phyloP scores from a whole-genome alignment of 2,113 vertebrate genomes.

The Oncorhynchus tshawytscha region DNA sequence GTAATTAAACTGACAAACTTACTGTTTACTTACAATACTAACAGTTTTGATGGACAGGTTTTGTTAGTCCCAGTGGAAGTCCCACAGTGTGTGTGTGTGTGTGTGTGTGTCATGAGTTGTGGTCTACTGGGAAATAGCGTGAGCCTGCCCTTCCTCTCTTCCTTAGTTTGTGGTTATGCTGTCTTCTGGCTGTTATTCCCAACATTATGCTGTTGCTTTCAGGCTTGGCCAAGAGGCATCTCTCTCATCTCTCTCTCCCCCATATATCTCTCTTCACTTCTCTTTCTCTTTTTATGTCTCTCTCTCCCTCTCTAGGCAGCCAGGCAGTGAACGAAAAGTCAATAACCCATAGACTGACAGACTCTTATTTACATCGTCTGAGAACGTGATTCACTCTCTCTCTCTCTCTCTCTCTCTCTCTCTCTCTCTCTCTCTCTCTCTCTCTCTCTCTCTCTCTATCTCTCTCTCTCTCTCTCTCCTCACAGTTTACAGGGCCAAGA shows the following conservation, averaged over 20 bases:
- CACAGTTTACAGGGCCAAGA: slow-evolving; percentile 16
- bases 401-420: too few relatives aligned
- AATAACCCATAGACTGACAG: slow-evolving; percentile 58
- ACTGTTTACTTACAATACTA: too few relatives aligned
- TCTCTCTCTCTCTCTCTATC: slow-evolving; percentile 4
- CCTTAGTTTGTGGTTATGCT: not conserved
- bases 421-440: too few relatives aligned
- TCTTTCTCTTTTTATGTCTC: too few relatives aligned
- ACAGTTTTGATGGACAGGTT: too few relatives aligned
- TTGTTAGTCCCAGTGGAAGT: too few relatives aligned
- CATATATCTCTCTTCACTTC: too few relatives aligned
- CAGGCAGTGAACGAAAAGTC: slow-evolving; percentile 54
- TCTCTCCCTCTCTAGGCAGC: slow-evolving; percentile 23
- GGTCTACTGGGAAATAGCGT: not conserved
- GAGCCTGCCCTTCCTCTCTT: not conserved
- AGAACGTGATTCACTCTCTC: slow-evolving; percentile 26
- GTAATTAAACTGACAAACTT: not conserved
- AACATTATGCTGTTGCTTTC: slow-evolving; percentile 30
- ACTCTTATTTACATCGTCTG: slow-evolving; percentile 61
- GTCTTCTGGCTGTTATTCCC: not conserved
- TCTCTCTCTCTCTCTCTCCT: slow-evolving; percentile 27
- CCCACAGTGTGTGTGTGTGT: too few relatives aligned
- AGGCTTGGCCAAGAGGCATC: slow-evolving; percentile 10
- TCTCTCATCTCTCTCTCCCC: not conserved
- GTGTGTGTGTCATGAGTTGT: not conserved